Base-by-base conservation (phyloP, 2,113 vertebrate genomes). In the Plestiodon gilberti region DNA sequence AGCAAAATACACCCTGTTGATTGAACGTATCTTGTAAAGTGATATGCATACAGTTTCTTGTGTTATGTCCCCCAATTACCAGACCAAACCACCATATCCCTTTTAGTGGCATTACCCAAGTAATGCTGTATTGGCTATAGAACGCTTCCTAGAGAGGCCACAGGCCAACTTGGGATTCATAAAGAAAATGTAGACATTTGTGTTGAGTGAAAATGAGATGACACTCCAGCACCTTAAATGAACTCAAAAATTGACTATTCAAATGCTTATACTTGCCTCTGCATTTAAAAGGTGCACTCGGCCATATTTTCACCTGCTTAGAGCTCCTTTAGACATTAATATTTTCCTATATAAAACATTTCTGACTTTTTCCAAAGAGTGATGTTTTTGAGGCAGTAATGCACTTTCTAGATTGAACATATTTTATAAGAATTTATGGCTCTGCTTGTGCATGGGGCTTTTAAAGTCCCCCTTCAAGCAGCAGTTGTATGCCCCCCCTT, bases 191-290 rank as follows among this genome's bases (percentile, higher is more conserved):
- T 74, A 71, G 20, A 61, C 74, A 89, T 88, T 43, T 83, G 82
- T 86, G 79, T 88, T 81, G 48, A 83, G 13, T 40, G 1, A 62
- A 48, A n/a, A 82, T 70, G 91, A 83, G 90, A 77, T 83, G 89
- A 59, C 6, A 82, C 43, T 75, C 78, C 59, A 85, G 83, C 40
- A 25, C 40, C 78, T 62, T 81, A 78, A 70, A 69, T 57, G 30
- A 88, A 85, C 89, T 89, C 83, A 81, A 74, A 89, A 85, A 89
- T 87, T 83, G 80, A 67, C 18, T 78, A 17, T 35, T 61, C n/a
- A 61, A 52, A 78, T 59, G 35, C 69, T 84, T 83, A 71, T 75
- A 43, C 83, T 61, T 71, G 22, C 35, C 0, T n/a, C 76, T n/a
- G 78, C 61, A 20, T 81, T 57, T 74, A 38, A 38, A 74, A 64